A percentile compares a stretch with the other conserved stretches of the same genome.
phyloP scores from a whole-genome alignment of 2,113 vertebrate genomes.

The Callionymus lyra region DNA sequence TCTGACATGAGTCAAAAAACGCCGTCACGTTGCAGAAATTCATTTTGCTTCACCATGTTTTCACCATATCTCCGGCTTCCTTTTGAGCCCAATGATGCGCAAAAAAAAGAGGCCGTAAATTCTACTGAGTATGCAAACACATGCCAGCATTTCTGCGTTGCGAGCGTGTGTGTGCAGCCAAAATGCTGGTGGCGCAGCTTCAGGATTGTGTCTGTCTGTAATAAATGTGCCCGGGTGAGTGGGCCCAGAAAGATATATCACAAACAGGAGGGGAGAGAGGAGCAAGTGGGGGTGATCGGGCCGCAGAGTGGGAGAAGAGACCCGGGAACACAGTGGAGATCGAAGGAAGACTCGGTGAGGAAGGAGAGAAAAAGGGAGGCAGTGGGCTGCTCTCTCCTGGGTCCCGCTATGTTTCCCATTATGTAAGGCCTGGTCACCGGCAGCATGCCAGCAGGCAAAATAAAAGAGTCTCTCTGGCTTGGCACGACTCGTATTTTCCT shows the following conservation, averaged over 20 bases:
- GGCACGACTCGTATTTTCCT: constrained; percentile 99
- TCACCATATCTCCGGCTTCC: constrained; percentile 5
- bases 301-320: constrained; percentile 60
- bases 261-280: constrained; percentile 75
- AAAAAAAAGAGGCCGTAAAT: constrained; percentile 32
- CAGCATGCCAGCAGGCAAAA: constrained; percentile 99
- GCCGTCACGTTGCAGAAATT: too few relatives aligned
- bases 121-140: constrained; percentile 34
- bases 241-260: constrained; percentile 97
- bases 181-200: constrained; percentile 69
- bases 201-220: constrained; percentile 81
- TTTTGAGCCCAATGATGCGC: constrained; percentile 17
- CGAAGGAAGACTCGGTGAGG: constrained; percentile 72
- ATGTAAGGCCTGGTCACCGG: constrained; percentile 99
- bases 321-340: constrained; percentile 74
- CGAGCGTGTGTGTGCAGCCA: constrained; percentile 34
- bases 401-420: constrained; percentile 99
- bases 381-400: constrained; percentile 91
- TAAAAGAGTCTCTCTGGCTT: constrained; percentile 99
- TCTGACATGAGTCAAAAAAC: too few relatives aligned
- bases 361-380: constrained; percentile 41
- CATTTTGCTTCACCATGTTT: background rate
- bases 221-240: constrained; percentile 89
- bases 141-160: constrained; percentile 39
- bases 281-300: constrained; percentile 58